These are phyloP conservation scores for Graphium colonna DNA, from an alignment of 2,888 invertebrate species.

Conservation along the genomic window DNA sequence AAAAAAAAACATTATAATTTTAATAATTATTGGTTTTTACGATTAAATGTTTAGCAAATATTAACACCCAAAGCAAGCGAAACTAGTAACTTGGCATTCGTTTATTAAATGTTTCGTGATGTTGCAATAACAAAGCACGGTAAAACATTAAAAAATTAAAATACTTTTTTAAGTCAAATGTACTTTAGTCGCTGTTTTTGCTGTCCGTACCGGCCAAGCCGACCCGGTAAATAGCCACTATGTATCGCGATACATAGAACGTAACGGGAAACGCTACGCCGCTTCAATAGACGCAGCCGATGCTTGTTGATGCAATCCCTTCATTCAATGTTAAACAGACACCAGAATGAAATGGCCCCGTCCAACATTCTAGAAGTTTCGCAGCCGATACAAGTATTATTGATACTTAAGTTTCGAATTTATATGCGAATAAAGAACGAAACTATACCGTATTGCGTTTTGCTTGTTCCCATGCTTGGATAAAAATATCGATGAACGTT, in stretches of 20 bases:
- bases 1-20: too few relatives aligned
- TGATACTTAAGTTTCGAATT: neutral
- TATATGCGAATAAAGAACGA: too few relatives aligned
- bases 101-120: too few relatives aligned
- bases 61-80: too few relatives aligned
- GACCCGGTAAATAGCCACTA: constrained; percentile 42
- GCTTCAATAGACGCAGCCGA: constrained; percentile 29
- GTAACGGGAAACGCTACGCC: constrained; percentile 65
- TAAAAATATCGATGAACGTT: neutral
- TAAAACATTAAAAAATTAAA: too few relatives aligned
- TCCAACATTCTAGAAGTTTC: constrained; percentile 9
- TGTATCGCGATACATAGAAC: constrained; percentile 41
- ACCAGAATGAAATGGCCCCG: neutral
- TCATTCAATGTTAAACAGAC: constrained; percentile 39
- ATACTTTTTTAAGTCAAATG: too few relatives aligned
- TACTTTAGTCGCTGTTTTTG: too few relatives aligned
- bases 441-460: too few relatives aligned
- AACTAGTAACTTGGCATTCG: too few relatives aligned
- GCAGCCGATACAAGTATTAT: neutral
- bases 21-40: too few relatives aligned
- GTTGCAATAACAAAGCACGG: too few relatives aligned
- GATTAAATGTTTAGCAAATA: too few relatives aligned
- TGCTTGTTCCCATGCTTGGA: neutral
- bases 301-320: constrained; percentile 42
- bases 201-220: constrained; percentile 35